phyloP scores from a whole-genome alignment of 2,113 vertebrate genomes.

The Pipa parva region DNA sequence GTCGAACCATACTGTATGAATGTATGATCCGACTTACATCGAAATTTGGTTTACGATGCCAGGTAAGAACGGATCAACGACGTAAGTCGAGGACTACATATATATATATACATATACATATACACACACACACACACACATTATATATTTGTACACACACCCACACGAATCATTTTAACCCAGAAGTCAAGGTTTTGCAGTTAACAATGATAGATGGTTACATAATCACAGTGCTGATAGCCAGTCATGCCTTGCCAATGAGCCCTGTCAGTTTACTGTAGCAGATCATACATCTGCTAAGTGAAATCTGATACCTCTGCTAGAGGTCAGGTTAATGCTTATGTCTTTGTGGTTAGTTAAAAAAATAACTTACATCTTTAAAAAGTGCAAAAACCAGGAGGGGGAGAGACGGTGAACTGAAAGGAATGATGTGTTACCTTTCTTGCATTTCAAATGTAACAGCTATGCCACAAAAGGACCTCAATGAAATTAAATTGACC shows the following conservation, averaged over 20 bases:
- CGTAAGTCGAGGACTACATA: too few relatives aligned
- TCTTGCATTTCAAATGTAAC: slow-evolving; percentile 25
- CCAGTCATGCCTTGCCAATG: slow-evolving; percentile 13
- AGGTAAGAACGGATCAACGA: too few relatives aligned
- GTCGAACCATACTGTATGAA: too few relatives aligned
- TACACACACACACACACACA: too few relatives aligned
- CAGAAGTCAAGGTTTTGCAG: slow-evolving; percentile 10
- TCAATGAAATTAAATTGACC: slow-evolving; percentile 2
- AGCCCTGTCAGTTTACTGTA: slow-evolving; percentile 27
- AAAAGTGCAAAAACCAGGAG: slow-evolving; percentile 17
- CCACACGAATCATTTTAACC: background rate
- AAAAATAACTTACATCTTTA: slow-evolving; percentile 9
- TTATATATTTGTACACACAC: too few relatives aligned
- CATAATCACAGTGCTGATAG: slow-evolving; percentile 24
- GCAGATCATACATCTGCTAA: slow-evolving; percentile 18
- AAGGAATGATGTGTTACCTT: slow-evolving; percentile 39
- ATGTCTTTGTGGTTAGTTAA: slow-evolving; percentile 19
- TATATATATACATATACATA: too few relatives aligned
- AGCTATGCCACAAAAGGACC: slow-evolving; percentile 13
- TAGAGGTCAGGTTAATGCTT: slow-evolving; percentile 25
- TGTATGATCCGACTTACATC: too few relatives aligned
- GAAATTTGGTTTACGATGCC: too few relatives aligned
- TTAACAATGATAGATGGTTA: slow-evolving; percentile 12
- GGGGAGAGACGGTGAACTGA: slow-evolving; percentile 23
- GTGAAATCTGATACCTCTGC: slow-evolving; percentile 21